Evolutionary conservation across 2,113 vertebrate genomes (phyloP).

Genomic region (Ancistrus triradiatus): DNA sequence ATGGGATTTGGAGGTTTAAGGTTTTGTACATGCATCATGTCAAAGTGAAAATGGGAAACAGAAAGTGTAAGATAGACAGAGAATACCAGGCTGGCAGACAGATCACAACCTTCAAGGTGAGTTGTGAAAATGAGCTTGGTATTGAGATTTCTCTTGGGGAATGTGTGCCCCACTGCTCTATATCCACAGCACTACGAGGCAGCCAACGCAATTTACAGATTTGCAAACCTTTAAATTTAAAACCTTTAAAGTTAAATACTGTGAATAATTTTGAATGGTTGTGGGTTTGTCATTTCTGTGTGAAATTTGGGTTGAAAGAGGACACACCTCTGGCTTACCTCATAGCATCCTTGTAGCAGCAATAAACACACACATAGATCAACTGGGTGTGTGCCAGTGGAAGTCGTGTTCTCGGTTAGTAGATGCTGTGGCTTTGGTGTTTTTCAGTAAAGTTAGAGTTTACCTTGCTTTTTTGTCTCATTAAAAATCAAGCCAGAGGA

Average conservation of each 20-base stretch:
- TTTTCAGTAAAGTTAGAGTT: slow-evolving; percentile 15
- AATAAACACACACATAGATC: background rate
- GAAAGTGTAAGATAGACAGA: background rate
- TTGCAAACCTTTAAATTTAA: too few species aligned
- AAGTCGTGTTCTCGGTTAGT: slow-evolving; percentile 30
- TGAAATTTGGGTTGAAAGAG: too few species aligned
- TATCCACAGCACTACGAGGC: slow-evolving; percentile 1
- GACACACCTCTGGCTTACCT: too few species aligned
- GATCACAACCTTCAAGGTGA: slow-evolving; percentile 14
- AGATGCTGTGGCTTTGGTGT: slow-evolving; percentile 9
- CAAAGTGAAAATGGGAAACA: slow-evolving; percentile 18
- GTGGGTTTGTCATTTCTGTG: too few species aligned
- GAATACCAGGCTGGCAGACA: background rate
- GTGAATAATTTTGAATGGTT: too few species aligned
- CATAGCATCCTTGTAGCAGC: background rate
- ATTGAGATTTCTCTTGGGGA: slow-evolving; percentile 21
- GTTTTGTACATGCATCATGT: background rate
- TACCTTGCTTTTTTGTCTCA: slow-evolving; percentile 3
- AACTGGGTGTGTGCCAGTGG: slow-evolving; percentile 1
- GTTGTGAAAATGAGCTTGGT: slow-evolving; percentile 27
- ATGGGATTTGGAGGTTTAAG: background rate
- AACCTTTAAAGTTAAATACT: too few species aligned
- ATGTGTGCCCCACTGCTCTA: background rate
- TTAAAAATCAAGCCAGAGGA: background rate
- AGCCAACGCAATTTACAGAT: too few species aligned